Conservation (phyloP, 2,113 vertebrate species). For the Malurus elegans region DNA sequence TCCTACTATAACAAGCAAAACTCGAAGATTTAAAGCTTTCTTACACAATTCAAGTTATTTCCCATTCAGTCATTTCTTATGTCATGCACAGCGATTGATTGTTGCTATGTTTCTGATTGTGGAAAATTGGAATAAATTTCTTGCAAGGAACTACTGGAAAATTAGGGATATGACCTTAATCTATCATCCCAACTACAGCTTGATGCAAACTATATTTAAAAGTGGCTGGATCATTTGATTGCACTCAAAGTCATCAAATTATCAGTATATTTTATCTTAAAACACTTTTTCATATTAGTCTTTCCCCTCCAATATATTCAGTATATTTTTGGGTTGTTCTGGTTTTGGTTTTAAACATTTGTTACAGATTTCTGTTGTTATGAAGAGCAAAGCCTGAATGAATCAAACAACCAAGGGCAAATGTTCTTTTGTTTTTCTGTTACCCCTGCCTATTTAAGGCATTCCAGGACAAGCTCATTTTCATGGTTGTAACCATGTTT, state of each 20-base stretch:
- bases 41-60: background rate
- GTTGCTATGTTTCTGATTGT: background rate
- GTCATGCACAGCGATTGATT: background rate
- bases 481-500: background rate
- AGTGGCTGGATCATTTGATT: background rate
- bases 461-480: background rate
- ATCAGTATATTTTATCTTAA: background rate
- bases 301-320: background rate
- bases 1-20: background rate
- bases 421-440: background rate
- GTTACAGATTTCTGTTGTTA: background rate
- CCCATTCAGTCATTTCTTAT: background rate
- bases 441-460: background rate
- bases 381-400: background rate
- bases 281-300: background rate
- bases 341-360: background rate
- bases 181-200: background rate
- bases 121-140: background rate
- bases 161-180: background rate
- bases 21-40: background rate
- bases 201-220: background rate
- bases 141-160: background rate
- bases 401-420: background rate
- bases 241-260: background rate
- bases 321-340: background rate